Evolutionary conservation across 1,140 invertebrate genomes (phyloP).

Genomic region (Choristoneura fumiferana): DNA sequence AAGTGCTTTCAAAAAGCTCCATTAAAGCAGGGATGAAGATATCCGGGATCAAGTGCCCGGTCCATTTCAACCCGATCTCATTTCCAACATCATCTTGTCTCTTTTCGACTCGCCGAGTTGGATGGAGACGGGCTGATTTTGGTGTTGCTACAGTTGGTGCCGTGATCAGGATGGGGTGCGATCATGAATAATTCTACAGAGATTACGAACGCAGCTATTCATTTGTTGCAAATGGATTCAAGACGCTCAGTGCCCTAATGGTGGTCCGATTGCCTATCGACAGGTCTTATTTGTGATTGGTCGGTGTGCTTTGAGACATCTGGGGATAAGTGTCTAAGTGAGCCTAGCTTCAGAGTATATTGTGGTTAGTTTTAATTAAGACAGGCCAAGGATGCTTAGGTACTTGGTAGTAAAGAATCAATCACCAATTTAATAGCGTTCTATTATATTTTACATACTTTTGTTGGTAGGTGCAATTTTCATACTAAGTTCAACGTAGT

Average conservation of each 20-base stretch:
- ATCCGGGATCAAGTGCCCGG: conserved; percentile 13
- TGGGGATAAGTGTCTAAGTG: not conserved
- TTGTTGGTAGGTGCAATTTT: no score
- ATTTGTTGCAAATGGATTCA: conserved; percentile 24
- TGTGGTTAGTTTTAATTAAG: no score
- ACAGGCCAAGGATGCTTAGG: no score
- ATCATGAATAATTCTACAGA: conserved; percentile 23
- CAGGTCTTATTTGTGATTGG: conserved; percentile 12
- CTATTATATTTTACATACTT: no score
- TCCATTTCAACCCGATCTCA: not conserved
- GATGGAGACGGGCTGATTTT: not conserved
- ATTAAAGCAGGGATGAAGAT: conserved; percentile 14
- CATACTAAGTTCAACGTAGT: no score
- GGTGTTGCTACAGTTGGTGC: not conserved
- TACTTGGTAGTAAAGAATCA: no score
- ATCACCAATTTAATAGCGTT: no score
- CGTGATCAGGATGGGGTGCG: conserved; percentile 10
- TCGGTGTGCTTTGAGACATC: not conserved
- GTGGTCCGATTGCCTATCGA: conserved; percentile 7
- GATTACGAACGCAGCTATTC: conserved; percentile 21
- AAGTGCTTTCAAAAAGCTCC: conserved; percentile 18
- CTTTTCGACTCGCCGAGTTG: not conserved
- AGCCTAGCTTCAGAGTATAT: no score
- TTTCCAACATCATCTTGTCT: not conserved
- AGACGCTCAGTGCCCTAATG: conserved; percentile 7